A percentile compares a stretch with the other conserved stretches of the same genome.
Evolutionary conservation across 2,113 vertebrate genomes (phyloP).

Genomic region (Ictalurus furcatus): DNA sequence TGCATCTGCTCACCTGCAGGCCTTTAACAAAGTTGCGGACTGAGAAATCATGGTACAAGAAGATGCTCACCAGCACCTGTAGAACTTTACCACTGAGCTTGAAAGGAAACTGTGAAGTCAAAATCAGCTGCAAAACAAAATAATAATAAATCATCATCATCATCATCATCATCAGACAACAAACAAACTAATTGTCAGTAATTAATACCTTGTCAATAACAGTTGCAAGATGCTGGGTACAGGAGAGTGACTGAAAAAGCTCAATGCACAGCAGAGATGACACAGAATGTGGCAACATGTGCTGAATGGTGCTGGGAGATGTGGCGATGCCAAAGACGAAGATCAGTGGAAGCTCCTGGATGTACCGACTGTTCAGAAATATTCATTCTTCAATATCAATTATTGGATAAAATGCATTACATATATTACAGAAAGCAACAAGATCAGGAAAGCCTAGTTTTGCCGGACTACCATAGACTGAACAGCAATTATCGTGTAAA

Average conservation of each 20-base stretch:
- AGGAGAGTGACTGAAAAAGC: conserved; percentile 92
- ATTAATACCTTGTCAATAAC: conserved; percentile 87
- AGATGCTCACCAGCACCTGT: conserved; percentile 89
- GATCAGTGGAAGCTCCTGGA: conserved; percentile 83
- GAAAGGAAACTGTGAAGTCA: conserved; percentile 83
- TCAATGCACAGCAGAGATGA: conserved; percentile 93
- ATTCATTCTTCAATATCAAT: neutral
- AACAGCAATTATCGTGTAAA: neutral
- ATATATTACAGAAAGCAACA: neutral
- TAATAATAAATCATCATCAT: neutral
- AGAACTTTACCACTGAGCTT: conserved; percentile 88
- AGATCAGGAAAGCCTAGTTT: neutral
- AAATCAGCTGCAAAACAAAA: conserved; percentile 77
- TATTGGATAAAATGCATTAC: neutral
- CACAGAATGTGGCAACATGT: conserved; percentile 88
- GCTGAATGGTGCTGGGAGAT: conserved; percentile 90
- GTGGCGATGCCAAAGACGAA: conserved; percentile 95
- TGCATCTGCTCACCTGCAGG: conserved; percentile 80
- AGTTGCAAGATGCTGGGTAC: conserved; percentile 88
- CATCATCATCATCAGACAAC: neutral
- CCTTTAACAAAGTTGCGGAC: conserved; percentile 95
- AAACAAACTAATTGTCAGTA: neutral
- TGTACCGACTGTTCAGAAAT: conserved; percentile 78
- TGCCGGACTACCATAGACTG: neutral
- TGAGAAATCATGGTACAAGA: conserved; percentile 97